phyloP scores from a whole-genome alignment of 2,113 vertebrate species.

The Microtus richardsoni region DNA sequence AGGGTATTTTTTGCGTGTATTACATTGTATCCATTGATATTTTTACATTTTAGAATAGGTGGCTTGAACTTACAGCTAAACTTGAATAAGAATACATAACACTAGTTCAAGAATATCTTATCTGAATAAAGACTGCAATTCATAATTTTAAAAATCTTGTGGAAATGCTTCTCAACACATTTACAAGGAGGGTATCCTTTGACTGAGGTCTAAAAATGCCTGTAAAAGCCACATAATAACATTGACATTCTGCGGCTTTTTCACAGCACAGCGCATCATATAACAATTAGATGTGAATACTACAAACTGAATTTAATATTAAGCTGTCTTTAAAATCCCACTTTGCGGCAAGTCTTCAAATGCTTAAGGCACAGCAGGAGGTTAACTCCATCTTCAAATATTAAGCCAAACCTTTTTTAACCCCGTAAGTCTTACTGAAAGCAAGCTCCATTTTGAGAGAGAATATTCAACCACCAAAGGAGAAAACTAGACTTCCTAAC shows the following conservation, averaged over 20 bases:
- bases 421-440: conserved; percentile 86
- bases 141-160: conserved; percentile 81
- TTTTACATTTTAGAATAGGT: conserved; percentile 81
- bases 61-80: conserved; percentile 81
- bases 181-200: conserved; percentile 83
- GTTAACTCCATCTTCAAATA: conserved; percentile 89
- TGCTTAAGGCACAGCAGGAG: conserved; percentile 89
- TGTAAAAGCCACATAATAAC: conserved; percentile 84
- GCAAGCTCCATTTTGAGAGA: conserved; percentile 80
- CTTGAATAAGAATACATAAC: conserved; percentile 79
- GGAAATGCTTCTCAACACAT: conserved; percentile 83
- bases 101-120: conserved; percentile 79
- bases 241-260: conserved; percentile 87
- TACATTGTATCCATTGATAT: conserved; percentile 75
- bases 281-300: conserved; percentile 89
- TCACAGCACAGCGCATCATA: conserved; percentile 85
- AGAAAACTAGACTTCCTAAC: conserved; percentile 73
- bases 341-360: conserved; percentile 89
- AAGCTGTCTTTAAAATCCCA: conserved; percentile 89
- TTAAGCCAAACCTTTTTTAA: conserved; percentile 90
- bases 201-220: conserved; percentile 85
- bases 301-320: conserved; percentile 89
- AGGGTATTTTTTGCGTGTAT: conserved; percentile 78
- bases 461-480: conserved; percentile 81
- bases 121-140: conserved; percentile 79